A percentile compares a stretch with the other conserved stretches of the same genome.
Conservation (phyloP, 2,888 invertebrate species). For the Drosophila fulvimacula region DNA sequence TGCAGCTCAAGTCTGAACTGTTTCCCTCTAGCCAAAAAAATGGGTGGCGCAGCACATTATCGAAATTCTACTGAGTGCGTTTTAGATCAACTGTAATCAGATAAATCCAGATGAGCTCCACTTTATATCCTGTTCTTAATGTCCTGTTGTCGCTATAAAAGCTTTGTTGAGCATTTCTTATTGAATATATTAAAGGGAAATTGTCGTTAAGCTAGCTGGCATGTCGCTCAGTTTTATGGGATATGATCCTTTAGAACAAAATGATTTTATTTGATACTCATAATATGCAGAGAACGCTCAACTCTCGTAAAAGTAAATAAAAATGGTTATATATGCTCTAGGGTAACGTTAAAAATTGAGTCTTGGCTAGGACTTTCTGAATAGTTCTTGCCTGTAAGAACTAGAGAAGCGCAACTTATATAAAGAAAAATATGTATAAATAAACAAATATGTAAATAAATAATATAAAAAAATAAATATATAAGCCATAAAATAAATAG, state of each 20-base stretch:
- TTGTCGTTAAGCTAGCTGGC: not conserved
- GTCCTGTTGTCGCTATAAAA: constrained; percentile 4
- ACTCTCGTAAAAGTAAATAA: not conserved
- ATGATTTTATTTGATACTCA: not conserved
- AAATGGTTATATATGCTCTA: not conserved
- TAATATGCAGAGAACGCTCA: not conserved
- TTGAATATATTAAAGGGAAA: not conserved
- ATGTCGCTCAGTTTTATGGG: not conserved
- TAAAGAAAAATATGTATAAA: no score
- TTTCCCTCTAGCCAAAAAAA: not conserved
- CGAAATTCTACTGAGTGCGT: constrained; percentile 38
- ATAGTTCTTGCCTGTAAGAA: not conserved
- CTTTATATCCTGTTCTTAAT: constrained; percentile 17
- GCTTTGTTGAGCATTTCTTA: not conserved
- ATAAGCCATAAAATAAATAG: no score
- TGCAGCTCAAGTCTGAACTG: constrained; percentile 20
- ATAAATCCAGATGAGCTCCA: constrained; percentile 32
- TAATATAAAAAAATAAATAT: no score
- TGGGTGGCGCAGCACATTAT: constrained; percentile 25
- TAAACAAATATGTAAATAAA: no score
- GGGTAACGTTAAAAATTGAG: not conserved
- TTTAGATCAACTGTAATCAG: constrained; percentile 34
- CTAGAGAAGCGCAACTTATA: no score
- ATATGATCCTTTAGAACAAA: not conserved
- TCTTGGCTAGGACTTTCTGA: not conserved